Conservation (phyloP, 2,113 vertebrate species). For the Asarcornis scutulata region DNA sequence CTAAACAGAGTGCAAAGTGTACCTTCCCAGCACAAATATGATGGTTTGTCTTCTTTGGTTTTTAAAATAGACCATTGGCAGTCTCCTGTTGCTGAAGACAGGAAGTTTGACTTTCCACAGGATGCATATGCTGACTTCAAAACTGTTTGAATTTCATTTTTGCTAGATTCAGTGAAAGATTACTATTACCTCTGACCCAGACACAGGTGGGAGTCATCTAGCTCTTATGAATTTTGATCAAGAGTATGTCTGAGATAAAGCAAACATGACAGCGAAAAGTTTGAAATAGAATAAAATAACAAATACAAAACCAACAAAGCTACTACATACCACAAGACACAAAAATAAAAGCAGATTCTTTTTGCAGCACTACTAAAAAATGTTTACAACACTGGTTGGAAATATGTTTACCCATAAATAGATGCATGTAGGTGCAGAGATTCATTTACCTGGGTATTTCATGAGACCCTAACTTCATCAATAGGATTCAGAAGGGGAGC, state of each 20-base stretch:
- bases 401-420: background rate
- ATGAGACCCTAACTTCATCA: background rate
- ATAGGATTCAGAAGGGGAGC: rapidly evolving
- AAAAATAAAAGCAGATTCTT: background rate
- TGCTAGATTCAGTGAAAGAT: background rate
- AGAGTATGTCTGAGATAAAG: background rate
- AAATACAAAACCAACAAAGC: background rate
- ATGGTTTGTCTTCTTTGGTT: background rate
- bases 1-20: background rate
- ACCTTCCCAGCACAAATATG: background rate
- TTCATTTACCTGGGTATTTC: background rate
- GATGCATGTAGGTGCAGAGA: background rate
- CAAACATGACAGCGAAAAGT: background rate
- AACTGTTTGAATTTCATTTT: background rate
- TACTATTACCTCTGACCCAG: background rate
- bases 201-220: rapidly evolving
- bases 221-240: background rate
- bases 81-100: background rate
- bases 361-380: background rate
- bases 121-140: background rate
- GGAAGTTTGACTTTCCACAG: background rate
- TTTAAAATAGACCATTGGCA: rapidly evolving
- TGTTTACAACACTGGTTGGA: background rate
- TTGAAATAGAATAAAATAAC: background rate
- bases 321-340: background rate